phyloP scores from a whole-genome alignment of 1,140 invertebrate species.

The Apolygus lucorum region DNA sequence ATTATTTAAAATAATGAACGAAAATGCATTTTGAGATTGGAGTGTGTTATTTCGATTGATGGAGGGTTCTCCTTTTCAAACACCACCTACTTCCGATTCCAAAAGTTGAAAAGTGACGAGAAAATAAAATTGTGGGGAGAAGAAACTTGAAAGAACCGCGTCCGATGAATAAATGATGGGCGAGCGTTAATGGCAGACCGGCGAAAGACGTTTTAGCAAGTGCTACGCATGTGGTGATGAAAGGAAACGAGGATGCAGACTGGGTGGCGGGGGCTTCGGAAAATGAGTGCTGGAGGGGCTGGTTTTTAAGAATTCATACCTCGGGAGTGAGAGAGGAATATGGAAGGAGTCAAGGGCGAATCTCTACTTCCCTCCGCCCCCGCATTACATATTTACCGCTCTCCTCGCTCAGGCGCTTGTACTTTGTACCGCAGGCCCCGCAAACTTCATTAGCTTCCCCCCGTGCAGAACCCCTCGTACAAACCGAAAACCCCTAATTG shows the following conservation, averaged over 20 bases:
- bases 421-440: slow-evolving; percentile 3
- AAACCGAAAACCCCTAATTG: slow-evolving; percentile 18
- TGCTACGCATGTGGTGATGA: slow-evolving; percentile 3
- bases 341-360: slow-evolving; percentile 1
- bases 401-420: not conserved
- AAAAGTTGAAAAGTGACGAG: not conserved
- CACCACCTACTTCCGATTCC: not conserved
- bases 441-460: slow-evolving; percentile 8
- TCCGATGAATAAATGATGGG: not conserved
- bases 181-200: not conserved
- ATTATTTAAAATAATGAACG: no score
- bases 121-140: not conserved
- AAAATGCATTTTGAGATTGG: no score
- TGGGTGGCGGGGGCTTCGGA: not conserved
- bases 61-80: not conserved
- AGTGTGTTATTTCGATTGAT: no score
- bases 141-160: not conserved
- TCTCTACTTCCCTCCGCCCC: not conserved
- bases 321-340: not conserved
- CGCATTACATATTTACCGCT: slow-evolving; percentile 13
- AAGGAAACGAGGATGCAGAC: not conserved
- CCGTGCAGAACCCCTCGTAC: not conserved
- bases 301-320: slow-evolving; percentile 8
- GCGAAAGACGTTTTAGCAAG: slow-evolving; percentile 4
- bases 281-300: not conserved